These are phyloP conservation scores for Willisornis vidua DNA, from an alignment of 2,113 vertebrate species.

Conservation along the genomic window DNA sequence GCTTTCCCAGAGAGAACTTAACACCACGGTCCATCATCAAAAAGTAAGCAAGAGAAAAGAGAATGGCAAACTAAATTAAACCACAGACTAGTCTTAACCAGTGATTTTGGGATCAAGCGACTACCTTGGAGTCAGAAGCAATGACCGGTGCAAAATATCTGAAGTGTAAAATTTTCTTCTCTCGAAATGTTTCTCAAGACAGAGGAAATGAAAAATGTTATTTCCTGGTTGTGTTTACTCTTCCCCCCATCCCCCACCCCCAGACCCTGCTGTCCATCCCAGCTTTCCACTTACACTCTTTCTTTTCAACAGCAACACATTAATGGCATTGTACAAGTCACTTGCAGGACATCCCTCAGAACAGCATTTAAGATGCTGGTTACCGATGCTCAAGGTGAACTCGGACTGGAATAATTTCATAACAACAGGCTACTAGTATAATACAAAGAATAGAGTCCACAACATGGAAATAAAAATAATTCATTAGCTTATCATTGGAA, in stretches of 20 bases:
- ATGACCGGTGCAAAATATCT: not conserved
- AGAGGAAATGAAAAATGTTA: not conserved
- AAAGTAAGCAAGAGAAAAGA: conserved; percentile 27
- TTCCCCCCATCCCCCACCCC: not conserved
- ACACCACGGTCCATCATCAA: conserved; percentile 16
- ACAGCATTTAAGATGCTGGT: not conserved
- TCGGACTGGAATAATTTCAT: not conserved
- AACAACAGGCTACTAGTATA: not conserved
- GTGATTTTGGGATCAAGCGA: not conserved
- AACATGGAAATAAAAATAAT: not conserved
- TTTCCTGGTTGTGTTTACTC: not conserved
- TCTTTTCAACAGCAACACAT: not conserved
- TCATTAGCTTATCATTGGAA: not conserved
- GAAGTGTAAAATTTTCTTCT: not conserved
- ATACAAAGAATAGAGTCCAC: not conserved
- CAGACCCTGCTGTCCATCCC: not conserved
- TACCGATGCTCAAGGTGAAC: not conserved
- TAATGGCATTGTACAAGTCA: not conserved
- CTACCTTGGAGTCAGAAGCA: not conserved
- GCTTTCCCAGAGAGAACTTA: conserved; percentile 45
- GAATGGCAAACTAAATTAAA: conserved; percentile 44
- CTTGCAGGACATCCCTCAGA: not conserved
- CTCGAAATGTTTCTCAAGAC: not conserved
- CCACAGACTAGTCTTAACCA: not conserved
- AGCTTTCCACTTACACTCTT: not conserved